Evolutionary conservation across 2,797 vertebrate genomes (phyloP).

Genomic region (Sphenopsis melanotis): DNA sequence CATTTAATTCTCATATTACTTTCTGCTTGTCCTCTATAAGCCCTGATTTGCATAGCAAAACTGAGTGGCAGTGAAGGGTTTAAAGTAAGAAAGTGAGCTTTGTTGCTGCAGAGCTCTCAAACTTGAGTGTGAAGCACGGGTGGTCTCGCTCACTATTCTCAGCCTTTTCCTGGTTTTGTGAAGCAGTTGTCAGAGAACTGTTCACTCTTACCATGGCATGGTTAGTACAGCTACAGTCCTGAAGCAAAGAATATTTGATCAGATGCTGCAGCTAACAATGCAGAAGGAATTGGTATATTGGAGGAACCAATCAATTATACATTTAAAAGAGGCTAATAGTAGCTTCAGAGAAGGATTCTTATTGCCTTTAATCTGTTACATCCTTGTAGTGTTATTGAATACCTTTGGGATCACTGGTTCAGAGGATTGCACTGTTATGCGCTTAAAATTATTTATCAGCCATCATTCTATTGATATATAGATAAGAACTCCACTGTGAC

Average conservation of each 20-base stretch:
- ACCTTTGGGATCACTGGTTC: neutral
- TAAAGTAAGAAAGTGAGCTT: slow-evolving; percentile 50
- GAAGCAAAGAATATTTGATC: neutral
- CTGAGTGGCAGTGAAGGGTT: slow-evolving; percentile 36
- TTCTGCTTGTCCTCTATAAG: slow-evolving; percentile 12
- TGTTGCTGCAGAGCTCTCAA: slow-evolving; percentile 45
- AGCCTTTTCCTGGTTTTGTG: neutral
- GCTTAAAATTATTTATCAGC: neutral
- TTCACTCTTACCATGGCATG: neutral
- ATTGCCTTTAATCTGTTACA: neutral
- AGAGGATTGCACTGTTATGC: neutral
- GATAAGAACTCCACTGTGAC: neutral
- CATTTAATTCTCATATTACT: slow-evolving; percentile 2
- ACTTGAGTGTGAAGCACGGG: slow-evolving; percentile 39
- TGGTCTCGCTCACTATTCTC: slow-evolving; percentile 55
- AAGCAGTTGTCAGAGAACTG: slow-evolving; percentile 29
- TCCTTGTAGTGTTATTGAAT: neutral
- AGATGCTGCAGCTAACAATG: neutral
- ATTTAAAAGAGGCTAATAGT: neutral
- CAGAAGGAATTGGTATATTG: neutral
- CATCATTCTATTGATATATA: neutral
- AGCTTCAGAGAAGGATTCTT: neutral
- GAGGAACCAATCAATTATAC: neutral
- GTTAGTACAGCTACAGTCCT: neutral
- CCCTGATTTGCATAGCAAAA: slow-evolving; percentile 60